These are phyloP conservation scores for Hydrophis major DNA, from an alignment of 2,797 vertebrate species.

Conservation along the genomic window DNA sequence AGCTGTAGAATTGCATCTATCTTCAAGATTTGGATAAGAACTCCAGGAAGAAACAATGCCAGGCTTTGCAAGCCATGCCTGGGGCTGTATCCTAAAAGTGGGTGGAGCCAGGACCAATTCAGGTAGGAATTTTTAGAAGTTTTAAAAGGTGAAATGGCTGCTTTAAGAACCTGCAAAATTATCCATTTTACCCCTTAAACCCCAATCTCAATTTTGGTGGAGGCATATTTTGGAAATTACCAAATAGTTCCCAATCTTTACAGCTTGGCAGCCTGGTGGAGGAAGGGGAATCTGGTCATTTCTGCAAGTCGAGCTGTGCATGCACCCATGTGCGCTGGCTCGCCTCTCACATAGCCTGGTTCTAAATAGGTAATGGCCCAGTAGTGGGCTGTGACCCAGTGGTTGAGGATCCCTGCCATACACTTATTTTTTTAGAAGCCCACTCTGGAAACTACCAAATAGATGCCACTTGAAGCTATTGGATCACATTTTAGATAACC, in stretches of 20 bases:
- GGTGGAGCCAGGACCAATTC: background rate
- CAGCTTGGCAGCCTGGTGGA: background rate
- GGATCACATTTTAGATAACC: background rate
- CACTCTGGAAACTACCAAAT: background rate
- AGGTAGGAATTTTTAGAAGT: background rate
- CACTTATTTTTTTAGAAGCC: background rate
- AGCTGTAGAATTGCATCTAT: background rate
- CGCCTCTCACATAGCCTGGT: fast-evolving
- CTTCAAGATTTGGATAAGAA: background rate
- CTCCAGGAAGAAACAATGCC: background rate
- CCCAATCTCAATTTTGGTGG: background rate
- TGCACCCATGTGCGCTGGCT: background rate
- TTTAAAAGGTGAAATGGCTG: background rate
- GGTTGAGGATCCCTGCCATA: background rate
- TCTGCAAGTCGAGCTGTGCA: background rate
- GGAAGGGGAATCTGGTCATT: background rate
- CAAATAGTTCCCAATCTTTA: background rate
- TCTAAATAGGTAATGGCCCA: background rate
- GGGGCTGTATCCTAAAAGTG: background rate
- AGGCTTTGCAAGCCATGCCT: background rate
- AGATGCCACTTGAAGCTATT: background rate
- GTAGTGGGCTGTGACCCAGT: background rate
- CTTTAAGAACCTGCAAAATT: background rate
- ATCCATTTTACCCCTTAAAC: background rate
- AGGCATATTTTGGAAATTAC: background rate